Conservation (phyloP, 1,140 invertebrate genomes). For the Drosophila melanogaster region DNA sequence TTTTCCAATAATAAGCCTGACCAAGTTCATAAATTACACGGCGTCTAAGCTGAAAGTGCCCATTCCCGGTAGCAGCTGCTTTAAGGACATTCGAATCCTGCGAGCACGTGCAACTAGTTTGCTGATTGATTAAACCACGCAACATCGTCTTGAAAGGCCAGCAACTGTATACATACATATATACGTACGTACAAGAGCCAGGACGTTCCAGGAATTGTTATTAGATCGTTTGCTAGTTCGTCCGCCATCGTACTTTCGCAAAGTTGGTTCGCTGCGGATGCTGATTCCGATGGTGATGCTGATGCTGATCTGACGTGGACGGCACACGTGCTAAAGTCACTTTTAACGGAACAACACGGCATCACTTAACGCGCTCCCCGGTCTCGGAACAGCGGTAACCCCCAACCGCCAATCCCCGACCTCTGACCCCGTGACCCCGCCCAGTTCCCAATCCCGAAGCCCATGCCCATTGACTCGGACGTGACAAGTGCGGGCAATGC, state of each 20-base stretch:
- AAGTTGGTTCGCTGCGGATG: conserved; percentile 21
- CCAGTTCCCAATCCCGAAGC: neutral
- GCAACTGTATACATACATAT: conserved; percentile 4
- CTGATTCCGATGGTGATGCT: conserved; percentile 11
- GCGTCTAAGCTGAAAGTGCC: conserved; percentile 35
- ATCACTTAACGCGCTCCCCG: conserved; percentile 66
- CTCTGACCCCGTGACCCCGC: neutral
- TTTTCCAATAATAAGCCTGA: conserved; percentile 64
- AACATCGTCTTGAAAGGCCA: conserved; percentile 43
- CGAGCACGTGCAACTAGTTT: conserved; percentile 69
- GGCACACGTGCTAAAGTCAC: conserved; percentile 78
- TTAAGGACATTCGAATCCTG: neutral
- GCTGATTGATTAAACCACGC: conserved; percentile 79
- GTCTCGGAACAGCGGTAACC: neutral
- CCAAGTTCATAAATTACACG: conserved; percentile 68
- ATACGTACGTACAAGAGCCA: conserved; percentile 3
- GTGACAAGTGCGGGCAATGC: conserved; percentile 72
- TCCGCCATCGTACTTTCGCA: conserved; percentile 40
- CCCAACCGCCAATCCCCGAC: neutral
- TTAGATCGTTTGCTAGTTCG: conserved; percentile 67
- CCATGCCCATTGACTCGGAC: conserved; percentile 47
- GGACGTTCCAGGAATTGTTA: conserved; percentile 76
- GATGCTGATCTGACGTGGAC: conserved; percentile 63
- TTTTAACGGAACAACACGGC: conserved; percentile 78
- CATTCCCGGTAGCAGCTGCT: neutral